Percentiles rank a stretch among this genome's conserved stretches.
Conservation (phyloP, 2,113 vertebrate species). For the Pogonocichla stellata region DNA sequence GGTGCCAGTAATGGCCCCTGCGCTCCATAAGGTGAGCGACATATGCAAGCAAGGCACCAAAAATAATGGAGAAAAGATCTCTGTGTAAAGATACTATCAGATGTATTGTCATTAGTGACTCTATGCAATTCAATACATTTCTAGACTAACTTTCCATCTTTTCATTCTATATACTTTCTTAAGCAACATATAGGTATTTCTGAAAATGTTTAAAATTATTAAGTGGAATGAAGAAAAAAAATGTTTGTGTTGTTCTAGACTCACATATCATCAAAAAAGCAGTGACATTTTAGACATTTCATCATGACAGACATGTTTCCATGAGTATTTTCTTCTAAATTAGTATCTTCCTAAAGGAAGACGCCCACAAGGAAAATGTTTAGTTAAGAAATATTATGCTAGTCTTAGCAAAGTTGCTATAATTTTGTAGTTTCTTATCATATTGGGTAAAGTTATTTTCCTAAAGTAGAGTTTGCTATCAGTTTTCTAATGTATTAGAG, state of each 20-base stretch:
- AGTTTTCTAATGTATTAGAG: neutral
- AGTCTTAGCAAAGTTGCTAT: neutral
- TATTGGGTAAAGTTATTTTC: neutral
- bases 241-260: neutral
- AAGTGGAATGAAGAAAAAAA: neutral
- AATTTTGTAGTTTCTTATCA: neutral
- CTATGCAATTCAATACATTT: neutral
- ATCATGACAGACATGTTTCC: neutral
- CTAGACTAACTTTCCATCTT: neutral
- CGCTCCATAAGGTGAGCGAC: conserved; percentile 90
- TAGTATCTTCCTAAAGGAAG: neutral
- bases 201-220: neutral
- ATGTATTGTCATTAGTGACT: neutral
- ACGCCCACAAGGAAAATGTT: neutral
- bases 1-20: conserved; percentile 92
- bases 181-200: neutral
- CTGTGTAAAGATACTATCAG: neutral
- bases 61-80: neutral
- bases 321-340: neutral
- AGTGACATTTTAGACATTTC: neutral
- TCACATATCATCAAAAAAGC: neutral
- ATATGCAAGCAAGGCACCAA: neutral
- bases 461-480: neutral
- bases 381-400: neutral
- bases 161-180: neutral